Percentiles rank a stretch among this genome's conserved stretches.
phyloP scores from a whole-genome alignment of 2,888 invertebrate genomes.

The Limnephilus marmoratus region DNA sequence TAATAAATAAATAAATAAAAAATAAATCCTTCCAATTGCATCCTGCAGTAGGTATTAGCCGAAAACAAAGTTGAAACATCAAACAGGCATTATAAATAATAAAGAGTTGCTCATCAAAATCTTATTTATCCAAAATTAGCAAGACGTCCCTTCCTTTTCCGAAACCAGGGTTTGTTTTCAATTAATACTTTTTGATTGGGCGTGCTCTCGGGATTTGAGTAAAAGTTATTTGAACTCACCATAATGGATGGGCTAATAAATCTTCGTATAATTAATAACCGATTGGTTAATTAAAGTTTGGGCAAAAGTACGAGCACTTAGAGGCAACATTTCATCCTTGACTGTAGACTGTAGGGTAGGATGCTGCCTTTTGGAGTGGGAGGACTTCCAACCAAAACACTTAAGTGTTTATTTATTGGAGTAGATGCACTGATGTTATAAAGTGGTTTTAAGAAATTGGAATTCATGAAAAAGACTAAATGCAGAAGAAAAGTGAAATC shows the following conservation, averaged over 20 bases:
- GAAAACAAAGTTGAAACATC: background rate
- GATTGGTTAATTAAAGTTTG: conserved; percentile 56
- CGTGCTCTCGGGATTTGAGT: conserved; percentile 34
- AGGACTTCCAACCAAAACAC: conserved; percentile 5
- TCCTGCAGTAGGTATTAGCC: background rate
- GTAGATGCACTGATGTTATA: background rate
- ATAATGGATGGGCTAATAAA: conserved; percentile 52
- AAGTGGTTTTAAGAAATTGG: background rate
- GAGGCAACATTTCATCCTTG: conserved; percentile 38
- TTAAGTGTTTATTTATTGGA: background rate
- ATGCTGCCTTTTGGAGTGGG: background rate
- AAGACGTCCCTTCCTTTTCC: conserved; percentile 19
- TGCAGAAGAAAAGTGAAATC: too few relatives aligned
- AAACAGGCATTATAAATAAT: conserved; percentile 23
- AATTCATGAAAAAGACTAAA: background rate
- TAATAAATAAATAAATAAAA: too few relatives aligned
- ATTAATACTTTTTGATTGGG: conserved; percentile 51
- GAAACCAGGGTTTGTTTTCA: conserved; percentile 47
- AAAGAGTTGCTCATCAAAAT: conserved; percentile 23
- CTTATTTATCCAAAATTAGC: conserved; percentile 38
- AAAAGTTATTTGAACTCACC: conserved; percentile 44
- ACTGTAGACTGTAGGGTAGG: background rate
- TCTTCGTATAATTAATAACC: conserved; percentile 56
- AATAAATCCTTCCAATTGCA: background rate
- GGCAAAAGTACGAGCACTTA: conserved; percentile 52